A percentile compares a stretch with the other conserved stretches of the same genome.
phyloP scores from a whole-genome alignment of 2,888 invertebrate species.

The Anodontia alba region DNA sequence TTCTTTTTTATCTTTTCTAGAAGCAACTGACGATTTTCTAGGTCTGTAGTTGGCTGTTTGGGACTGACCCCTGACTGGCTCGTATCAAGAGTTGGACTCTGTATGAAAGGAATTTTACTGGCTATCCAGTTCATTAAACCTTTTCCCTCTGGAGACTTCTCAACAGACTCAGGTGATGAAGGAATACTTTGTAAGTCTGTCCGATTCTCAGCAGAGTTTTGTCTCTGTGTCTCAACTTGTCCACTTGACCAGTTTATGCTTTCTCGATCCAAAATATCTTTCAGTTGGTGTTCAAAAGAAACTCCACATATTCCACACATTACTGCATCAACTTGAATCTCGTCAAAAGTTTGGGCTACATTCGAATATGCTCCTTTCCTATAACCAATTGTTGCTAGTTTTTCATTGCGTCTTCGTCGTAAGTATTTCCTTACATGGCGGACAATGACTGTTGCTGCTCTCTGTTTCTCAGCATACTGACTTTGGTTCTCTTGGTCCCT shows the following conservation, averaged over 20 bases:
- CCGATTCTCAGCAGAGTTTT: neutral
- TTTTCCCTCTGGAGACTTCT: neutral
- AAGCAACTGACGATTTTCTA: neutral
- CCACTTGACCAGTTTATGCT: neutral
- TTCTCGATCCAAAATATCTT: conserved; percentile 2
- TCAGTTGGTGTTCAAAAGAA: conserved; percentile 37
- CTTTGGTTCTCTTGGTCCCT: conserved; percentile 43
- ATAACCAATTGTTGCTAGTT: conserved; percentile 16
- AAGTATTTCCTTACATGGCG: conserved; percentile 37
- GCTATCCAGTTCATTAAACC: neutral
- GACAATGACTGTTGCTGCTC: conserved; percentile 47
- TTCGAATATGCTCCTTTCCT: neutral
- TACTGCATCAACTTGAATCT: conserved; percentile 44
- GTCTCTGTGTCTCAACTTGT: neutral
- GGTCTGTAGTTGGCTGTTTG: neutral
- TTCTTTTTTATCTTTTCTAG: conserved; percentile 7
- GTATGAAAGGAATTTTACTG: neutral
- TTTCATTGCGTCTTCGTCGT: conserved; percentile 21
- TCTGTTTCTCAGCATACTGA: conserved; percentile 22
- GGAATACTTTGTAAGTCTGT: neutral
- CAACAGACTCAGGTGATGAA: neutral
- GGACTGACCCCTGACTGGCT: neutral
- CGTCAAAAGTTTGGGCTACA: conserved; percentile 40
- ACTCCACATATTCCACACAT: conserved; percentile 66
- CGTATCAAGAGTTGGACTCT: neutral